Conservation (phyloP, 2,888 invertebrate genomes). For the Drosophila nigricruria region DNA sequence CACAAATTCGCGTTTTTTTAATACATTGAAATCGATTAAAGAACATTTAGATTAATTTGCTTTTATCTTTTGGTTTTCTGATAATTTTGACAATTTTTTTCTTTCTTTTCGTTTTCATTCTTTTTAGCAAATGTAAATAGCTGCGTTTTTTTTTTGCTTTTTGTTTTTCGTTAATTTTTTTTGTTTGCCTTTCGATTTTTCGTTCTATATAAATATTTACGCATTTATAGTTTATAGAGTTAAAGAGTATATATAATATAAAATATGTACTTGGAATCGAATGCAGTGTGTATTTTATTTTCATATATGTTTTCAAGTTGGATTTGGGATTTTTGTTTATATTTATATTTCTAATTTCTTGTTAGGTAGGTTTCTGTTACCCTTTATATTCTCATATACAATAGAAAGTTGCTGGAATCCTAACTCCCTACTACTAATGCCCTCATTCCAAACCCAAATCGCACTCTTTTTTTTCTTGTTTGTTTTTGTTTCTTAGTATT, state of each 20-base stretch:
- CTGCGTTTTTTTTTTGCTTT: constrained; percentile 6
- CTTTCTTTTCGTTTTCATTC: background rate
- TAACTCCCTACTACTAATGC: constrained; percentile 9
- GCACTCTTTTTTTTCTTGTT: constrained; percentile 7
- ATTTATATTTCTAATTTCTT: constrained; percentile 6
- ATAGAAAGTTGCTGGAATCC: constrained; percentile 35
- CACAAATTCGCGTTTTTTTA: constrained; percentile 82
- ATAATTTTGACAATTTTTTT: constrained; percentile 25
- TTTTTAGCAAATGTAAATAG: constrained; percentile 62
- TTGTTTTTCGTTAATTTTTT: constrained; percentile 4
- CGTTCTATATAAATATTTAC: constrained; percentile 61
- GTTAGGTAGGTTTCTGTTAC: constrained; percentile 8
- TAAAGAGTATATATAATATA: constrained; percentile 74
- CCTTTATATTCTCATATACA: constrained; percentile 41
- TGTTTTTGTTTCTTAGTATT: constrained; percentile 54
- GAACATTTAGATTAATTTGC: constrained; percentile 80
- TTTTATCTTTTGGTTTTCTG: constrained; percentile 36
- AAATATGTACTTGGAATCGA: constrained; percentile 80
- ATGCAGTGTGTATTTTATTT: constrained; percentile 55
- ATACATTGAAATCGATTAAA: constrained; percentile 80
- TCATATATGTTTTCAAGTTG: constrained; percentile 53
- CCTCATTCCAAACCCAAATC: constrained; percentile 18
- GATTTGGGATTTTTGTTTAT: constrained; percentile 9
- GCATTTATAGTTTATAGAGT: constrained; percentile 50
- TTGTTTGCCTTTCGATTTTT: constrained; percentile 26